phyloP scores from a whole-genome alignment of 2,113 vertebrate genomes.

The Pavo muticus region DNA sequence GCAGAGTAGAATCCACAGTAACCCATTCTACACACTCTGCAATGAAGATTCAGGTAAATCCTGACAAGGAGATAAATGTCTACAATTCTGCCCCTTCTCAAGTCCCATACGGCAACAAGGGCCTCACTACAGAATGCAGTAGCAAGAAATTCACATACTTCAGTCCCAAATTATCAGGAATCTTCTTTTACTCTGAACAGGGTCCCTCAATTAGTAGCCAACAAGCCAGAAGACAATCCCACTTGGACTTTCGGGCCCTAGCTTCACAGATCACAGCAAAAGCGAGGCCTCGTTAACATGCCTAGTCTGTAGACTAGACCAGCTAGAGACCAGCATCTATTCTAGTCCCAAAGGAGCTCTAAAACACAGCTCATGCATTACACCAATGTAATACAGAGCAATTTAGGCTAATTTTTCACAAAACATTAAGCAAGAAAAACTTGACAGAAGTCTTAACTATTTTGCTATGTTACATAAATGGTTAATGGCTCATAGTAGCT shows the following conservation, averaged over 20 bases:
- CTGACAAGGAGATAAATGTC: background rate
- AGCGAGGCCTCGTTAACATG: rapidly evolving
- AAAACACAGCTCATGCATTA: background rate
- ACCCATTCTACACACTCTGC: background rate
- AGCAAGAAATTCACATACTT: background rate
- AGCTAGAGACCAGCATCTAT: background rate
- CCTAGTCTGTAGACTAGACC: background rate
- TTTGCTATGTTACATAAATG: background rate
- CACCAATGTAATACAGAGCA: background rate
- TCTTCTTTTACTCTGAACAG: background rate
- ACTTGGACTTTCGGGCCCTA: background rate
- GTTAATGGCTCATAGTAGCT: background rate
- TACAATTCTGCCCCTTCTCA: background rate
- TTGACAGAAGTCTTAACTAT: background rate
- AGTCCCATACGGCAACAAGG: background rate
- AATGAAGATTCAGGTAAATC: background rate
- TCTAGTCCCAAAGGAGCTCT: background rate
- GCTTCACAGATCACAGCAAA: background rate
- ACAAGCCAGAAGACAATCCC: background rate
- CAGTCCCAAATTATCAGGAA: background rate
- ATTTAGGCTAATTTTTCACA: background rate
- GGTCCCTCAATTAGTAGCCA: background rate
- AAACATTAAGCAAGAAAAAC: background rate
- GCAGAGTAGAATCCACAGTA: background rate
- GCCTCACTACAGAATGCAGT: background rate